These are phyloP conservation scores for Sesia apiformis DNA, from an alignment of 2,888 invertebrate species.

Conservation along the genomic window DNA sequence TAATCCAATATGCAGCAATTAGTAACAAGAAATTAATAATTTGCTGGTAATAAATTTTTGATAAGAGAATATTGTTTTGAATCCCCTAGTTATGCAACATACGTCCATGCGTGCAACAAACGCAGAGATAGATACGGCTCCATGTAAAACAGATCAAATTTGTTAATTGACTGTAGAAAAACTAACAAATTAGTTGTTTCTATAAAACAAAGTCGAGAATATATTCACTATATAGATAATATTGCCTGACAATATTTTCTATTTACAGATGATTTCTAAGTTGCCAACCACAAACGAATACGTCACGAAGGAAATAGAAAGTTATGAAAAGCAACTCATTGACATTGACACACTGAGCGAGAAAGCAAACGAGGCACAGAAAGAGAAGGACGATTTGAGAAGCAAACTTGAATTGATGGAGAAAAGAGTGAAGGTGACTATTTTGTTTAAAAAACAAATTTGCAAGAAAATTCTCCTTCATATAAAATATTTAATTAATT, in stretches of 20 bases:
- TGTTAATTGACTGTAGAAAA: too few species aligned
- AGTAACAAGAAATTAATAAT: too few species aligned
- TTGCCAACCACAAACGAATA: slow-evolving; percentile 77
- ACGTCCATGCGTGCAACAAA: too few species aligned
- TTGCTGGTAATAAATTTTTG: too few species aligned
- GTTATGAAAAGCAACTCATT: slow-evolving; percentile 84
- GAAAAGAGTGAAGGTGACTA: slow-evolving; percentile 79
- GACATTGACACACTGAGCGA: slow-evolving; percentile 85
- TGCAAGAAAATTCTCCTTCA: background rate
- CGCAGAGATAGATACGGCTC: too few species aligned
- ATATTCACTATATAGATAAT: background rate
- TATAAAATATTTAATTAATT: background rate
- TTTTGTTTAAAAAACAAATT: background rate
- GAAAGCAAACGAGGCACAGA: slow-evolving; percentile 80
- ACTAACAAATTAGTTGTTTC: too few species aligned
- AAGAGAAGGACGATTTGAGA: slow-evolving; percentile 77
- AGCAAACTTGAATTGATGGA: slow-evolving; percentile 82
- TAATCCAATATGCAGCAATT: too few species aligned
- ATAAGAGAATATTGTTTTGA: too few species aligned
- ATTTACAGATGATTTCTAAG: slow-evolving; percentile 76
- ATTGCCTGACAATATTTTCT: slow-evolving; percentile 1
- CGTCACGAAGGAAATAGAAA: slow-evolving; percentile 80
- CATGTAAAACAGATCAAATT: too few species aligned
- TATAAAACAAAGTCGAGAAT: too few species aligned
- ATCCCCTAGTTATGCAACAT: too few species aligned